Evolutionary conservation across 2,888 invertebrate species (phyloP).

Genomic region (Lycocerus yunnanus): DNA sequence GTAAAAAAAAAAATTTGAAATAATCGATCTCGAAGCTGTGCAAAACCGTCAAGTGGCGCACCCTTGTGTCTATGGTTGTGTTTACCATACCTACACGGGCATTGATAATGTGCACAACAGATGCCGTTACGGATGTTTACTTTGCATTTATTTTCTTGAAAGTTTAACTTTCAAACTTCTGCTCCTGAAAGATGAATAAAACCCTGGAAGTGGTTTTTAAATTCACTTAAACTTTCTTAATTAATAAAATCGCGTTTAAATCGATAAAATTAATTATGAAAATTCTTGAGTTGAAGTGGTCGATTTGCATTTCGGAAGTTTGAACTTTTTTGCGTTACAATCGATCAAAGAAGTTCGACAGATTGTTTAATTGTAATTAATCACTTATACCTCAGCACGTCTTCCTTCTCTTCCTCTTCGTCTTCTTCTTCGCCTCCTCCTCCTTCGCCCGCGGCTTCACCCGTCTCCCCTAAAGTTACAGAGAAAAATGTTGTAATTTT

Average conservation of each 20-base stretch:
- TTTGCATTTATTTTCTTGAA: neutral
- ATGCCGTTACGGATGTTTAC: conserved; percentile 15
- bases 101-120: conserved; percentile 18
- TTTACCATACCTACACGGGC: conserved; percentile 8
- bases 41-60: conserved; percentile 16
- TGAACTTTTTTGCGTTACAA: neutral
- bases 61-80: conserved; percentile 6
- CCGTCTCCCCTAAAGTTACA: conserved; percentile 11
- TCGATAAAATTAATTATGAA: neutral
- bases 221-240: neutral
- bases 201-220: neutral
- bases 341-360: neutral
- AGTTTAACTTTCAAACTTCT: neutral
- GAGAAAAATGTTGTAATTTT: neutral
- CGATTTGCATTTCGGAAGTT: neutral
- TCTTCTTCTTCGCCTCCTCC: conserved; percentile 32
- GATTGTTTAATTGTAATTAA: neutral
- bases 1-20: neutral
- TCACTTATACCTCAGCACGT: conserved; percentile 31
- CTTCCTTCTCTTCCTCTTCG: conserved; percentile 34
- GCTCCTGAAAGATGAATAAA: neutral
- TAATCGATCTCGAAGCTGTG: neutral
- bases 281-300: neutral
- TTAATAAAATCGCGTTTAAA: neutral
- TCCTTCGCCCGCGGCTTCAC: conserved; percentile 8